Evolutionary conservation across 2,113 vertebrate genomes (phyloP).

Genomic region (Plecturocebus donacophilus): DNA sequence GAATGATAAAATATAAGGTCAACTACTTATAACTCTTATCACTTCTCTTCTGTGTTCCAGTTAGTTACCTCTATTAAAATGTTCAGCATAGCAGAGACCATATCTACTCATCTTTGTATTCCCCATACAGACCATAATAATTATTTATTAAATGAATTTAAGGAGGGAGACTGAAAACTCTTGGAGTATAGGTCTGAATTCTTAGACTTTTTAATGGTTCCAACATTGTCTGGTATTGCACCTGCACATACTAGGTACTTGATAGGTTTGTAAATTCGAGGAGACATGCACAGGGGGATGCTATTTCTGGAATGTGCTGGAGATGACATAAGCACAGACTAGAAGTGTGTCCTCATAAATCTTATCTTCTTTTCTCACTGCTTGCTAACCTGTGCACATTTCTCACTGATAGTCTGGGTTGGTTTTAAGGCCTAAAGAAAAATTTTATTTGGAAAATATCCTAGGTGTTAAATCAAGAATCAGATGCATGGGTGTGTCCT

Average conservation of each 20-base stretch:
- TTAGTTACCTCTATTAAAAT: not conserved
- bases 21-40: not conserved
- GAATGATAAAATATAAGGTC: not conserved
- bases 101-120: not conserved
- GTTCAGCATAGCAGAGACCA: not conserved
- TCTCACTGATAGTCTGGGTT: not conserved
- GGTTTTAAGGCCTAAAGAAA: not conserved
- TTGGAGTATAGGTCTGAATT: not conserved
- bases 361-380: not conserved
- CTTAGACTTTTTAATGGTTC: not conserved
- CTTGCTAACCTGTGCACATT: not conserved
- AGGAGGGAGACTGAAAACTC: not conserved
- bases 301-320: not conserved
- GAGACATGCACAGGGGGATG: not conserved
- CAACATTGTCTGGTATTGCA: not conserved
- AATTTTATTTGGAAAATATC: not conserved
- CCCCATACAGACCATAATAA: not conserved
- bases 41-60: not conserved
- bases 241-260: not conserved
- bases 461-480: not conserved
- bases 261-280: not conserved
- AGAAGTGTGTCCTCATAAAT: not conserved
- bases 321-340: not conserved
- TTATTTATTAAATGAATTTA: constrained; percentile 34
- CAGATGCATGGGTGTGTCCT: not conserved